Conservation (phyloP, 2,113 vertebrate genomes). For the Sorex fumeus region DNA sequence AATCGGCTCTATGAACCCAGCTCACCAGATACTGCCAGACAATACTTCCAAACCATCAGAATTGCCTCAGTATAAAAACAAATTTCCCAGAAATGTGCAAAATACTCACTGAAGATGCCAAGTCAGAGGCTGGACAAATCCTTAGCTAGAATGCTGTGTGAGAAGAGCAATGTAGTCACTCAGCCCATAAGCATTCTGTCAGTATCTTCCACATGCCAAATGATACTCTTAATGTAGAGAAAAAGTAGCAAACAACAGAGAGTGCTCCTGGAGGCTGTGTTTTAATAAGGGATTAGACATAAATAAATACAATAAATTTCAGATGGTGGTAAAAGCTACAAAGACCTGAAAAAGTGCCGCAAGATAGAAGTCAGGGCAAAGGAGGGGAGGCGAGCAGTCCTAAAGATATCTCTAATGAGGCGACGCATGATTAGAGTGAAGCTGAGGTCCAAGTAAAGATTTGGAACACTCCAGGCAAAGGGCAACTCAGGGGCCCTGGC, state of each 20-base stretch:
- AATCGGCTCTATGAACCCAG: too few relatives aligned
- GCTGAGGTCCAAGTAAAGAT: neutral
- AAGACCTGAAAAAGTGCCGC: constrained; percentile 18
- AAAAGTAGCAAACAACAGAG: neutral
- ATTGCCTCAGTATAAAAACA: neutral
- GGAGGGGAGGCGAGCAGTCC: neutral
- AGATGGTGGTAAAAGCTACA: neutral
- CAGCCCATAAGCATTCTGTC: neutral
- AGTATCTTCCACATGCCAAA: neutral
- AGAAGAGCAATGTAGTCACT: neutral
- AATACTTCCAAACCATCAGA: neutral
- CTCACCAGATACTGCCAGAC: too few relatives aligned
- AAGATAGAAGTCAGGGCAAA: neutral
- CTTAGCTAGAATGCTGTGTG: neutral
- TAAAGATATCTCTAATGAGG: neutral
- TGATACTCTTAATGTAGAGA: neutral
- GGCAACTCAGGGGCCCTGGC: neutral
- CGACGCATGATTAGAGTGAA: neutral
- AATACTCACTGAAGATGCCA: neutral
- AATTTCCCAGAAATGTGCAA: neutral
- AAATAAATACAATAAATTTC: neutral
- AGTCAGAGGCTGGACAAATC: neutral
- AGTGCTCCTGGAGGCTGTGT: neutral
- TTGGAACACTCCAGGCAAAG: neutral
- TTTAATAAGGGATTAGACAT: neutral